Conservation (phyloP, 2,888 invertebrate species). For the Orthosia gracilis region DNA sequence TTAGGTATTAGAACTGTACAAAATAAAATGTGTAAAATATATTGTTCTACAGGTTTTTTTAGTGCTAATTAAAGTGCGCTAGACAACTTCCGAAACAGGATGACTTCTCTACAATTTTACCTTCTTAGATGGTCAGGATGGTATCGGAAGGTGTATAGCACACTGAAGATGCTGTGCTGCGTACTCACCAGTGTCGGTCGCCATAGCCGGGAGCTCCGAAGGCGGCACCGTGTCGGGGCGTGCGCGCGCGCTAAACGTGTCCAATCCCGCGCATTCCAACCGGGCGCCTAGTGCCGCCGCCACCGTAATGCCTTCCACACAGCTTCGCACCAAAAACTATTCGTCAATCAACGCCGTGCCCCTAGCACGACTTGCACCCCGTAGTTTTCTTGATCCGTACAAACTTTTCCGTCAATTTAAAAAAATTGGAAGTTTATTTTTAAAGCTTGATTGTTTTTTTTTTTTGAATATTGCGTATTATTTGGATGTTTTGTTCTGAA, state of each 20-base stretch:
- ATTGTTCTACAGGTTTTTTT: not conserved
- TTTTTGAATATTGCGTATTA: constrained; percentile 73
- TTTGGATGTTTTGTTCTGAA: constrained; percentile 76
- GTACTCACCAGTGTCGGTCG: constrained; percentile 89
- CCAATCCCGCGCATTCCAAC: constrained; percentile 90
- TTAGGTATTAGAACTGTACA: no score
- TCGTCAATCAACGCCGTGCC: constrained; percentile 63
- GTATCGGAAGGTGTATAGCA: constrained; percentile 16
- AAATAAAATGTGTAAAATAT: no score
- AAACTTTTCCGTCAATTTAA: constrained; percentile 51
- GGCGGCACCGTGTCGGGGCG: constrained; percentile 90
- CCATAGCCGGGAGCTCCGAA: constrained; percentile 89
- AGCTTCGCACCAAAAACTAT: constrained; percentile 71
- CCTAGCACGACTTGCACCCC: constrained; percentile 52
- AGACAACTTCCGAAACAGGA: constrained; percentile 10
- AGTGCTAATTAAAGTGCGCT: constrained; percentile 9
- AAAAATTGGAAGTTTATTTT: constrained; percentile 65
- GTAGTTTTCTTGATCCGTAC: constrained; percentile 23
- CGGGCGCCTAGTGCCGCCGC: constrained; percentile 86
- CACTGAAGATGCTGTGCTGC: constrained; percentile 13
- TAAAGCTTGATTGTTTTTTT: constrained; percentile 76
- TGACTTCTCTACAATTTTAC: not conserved
- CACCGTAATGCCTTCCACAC: constrained; percentile 84
- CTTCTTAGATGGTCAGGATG: not conserved
- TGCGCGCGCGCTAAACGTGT: constrained; percentile 87